A percentile compares a stretch with the other conserved stretches of the same genome.
These are phyloP conservation scores for roundworm (Caenorhabditis elegans) DNA, from an alignment of 1,140 invertebrate genomes.

Conservation along the genomic window DNA sequence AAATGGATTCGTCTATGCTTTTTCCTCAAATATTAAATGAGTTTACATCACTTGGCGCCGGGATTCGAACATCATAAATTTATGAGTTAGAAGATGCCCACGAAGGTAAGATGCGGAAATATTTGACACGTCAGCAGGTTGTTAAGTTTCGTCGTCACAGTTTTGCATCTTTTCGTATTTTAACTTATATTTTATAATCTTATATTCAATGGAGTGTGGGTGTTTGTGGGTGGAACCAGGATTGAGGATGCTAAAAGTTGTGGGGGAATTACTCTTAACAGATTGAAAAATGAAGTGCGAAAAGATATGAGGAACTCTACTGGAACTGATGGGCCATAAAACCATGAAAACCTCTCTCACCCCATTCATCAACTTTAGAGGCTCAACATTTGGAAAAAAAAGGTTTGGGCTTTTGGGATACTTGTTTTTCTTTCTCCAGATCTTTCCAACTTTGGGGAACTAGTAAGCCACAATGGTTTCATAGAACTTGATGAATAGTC, in stretches of 20 bases:
- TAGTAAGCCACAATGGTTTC: neutral
- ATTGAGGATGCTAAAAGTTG: neutral
- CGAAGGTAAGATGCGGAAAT: neutral
- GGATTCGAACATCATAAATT: neutral
- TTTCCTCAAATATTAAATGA: neutral
- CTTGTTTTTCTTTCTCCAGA: neutral
- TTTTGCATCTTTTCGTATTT: neutral
- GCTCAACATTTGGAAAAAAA: neutral
- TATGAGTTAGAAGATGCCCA: neutral
- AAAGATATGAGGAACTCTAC: too few species aligned
- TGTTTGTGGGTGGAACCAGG: neutral
- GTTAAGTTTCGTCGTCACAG: neutral
- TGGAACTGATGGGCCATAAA: neutral
- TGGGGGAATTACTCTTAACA: neutral
- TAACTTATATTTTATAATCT: neutral
- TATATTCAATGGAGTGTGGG: too few species aligned
- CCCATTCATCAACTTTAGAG: neutral
- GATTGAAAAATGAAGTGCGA: neutral
- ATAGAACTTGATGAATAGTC: neutral
- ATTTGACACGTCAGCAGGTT: slow-evolving; percentile 11
- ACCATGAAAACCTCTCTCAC: neutral
- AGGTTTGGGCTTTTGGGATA: neutral
- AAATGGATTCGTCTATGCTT: too few species aligned
- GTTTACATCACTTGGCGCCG: neutral
- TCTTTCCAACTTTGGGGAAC: neutral